Percentiles rank a stretch among this genome's conserved stretches.
These are phyloP conservation scores for Dipodomys spectabilis DNA, from an alignment of 2,113 vertebrate genomes.

Conservation along the genomic window DNA sequence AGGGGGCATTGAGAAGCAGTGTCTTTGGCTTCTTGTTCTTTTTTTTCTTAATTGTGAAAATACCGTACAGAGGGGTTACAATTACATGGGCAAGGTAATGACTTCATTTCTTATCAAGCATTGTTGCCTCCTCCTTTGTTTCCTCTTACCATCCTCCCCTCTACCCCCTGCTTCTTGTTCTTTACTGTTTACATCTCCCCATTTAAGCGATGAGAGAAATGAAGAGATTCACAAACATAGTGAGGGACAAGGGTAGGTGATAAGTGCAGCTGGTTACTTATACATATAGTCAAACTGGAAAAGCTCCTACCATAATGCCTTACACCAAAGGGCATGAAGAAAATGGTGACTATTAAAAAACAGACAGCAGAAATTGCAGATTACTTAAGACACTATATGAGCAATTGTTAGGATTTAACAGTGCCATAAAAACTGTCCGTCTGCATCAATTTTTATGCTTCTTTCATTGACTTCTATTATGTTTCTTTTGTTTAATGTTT, in stretches of 20 bases:
- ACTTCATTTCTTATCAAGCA: no score
- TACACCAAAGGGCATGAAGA: background rate
- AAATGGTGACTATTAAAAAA: background rate
- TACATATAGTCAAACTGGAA: background rate
- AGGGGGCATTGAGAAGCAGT: background rate
- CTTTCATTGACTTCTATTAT: slow-evolving; percentile 16
- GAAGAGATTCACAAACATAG: background rate
- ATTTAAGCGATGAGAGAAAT: background rate
- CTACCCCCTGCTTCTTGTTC: no score
- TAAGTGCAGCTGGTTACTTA: background rate
- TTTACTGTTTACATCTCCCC: background rate
- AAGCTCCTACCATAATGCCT: background rate
- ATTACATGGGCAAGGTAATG: no score
- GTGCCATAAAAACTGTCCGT: background rate
- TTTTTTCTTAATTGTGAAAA: no score
- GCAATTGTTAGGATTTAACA: background rate
- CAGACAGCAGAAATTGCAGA: background rate
- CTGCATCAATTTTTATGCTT: slow-evolving; percentile 11
- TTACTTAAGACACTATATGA: background rate
- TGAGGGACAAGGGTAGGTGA: background rate
- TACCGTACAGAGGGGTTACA: no score
- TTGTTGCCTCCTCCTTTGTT: no score
- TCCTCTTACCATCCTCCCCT: no score
- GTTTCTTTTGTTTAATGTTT: background rate
- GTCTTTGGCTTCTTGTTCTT: background rate